Evolutionary conservation across 2,113 vertebrate species (phyloP).

Genomic region (Lynx canadensis): DNA sequence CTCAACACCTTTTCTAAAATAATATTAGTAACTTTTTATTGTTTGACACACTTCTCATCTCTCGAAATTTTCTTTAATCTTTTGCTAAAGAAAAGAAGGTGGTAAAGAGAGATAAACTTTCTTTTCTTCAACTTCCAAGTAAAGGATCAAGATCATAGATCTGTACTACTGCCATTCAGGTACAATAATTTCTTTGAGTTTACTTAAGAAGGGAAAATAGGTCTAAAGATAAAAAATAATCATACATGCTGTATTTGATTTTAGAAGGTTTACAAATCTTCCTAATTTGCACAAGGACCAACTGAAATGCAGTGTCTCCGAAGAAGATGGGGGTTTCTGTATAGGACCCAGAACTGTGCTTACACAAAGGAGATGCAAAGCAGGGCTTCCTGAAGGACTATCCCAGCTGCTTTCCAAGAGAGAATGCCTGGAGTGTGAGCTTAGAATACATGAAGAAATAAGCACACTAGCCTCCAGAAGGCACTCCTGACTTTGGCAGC

Average conservation of each 20-base stretch:
- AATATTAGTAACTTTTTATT: background rate
- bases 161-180: background rate
- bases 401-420: constrained; percentile 52
- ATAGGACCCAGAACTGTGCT: background rate
- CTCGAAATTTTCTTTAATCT: background rate
- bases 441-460: constrained; percentile 7
- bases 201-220: background rate
- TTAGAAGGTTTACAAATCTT: constrained; percentile 17
- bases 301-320: background rate
- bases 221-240: background rate
- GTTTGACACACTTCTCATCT: background rate
- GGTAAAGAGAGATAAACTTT: background rate
- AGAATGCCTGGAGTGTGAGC: constrained; percentile 29
- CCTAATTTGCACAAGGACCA: constrained; percentile 12
- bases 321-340: background rate
- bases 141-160: background rate
- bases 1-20: background rate
- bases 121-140: constrained; percentile 35
- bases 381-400: background rate
- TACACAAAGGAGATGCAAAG: constrained; percentile 55
- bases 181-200: background rate
- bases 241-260: background rate
- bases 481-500: constrained; percentile 52
- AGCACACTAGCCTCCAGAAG: constrained; percentile 54
- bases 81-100: background rate